Evolutionary conservation across 2,113 vertebrate genomes (phyloP), one percentile per base, ranked within the genome.

Genomic region (Grammomys dolichurus): DNA sequence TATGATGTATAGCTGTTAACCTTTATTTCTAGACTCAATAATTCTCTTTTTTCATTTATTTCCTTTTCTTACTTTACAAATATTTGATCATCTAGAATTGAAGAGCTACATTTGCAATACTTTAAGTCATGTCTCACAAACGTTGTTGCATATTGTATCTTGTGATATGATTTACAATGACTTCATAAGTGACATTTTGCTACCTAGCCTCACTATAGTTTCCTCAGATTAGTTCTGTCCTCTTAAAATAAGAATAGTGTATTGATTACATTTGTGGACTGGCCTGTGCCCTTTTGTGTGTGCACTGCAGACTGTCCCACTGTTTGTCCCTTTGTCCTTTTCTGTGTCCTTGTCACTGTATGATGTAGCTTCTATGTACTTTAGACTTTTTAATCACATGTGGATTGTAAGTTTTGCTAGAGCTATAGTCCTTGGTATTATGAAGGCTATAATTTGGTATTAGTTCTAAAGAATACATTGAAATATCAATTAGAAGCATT

Each of bases 401-500:
- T 46, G 60, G 46, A 33, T 78, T 72, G 10, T 22, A n/a, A 73
- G 14, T 67, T 89, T 46, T 95, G 58, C 7, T 33, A 58, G 51
- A n/a, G 58, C 65, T 92, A 26, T 5, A 40, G 56, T 85, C 28
- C 77, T n/a, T 67, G 26, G 60, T 12, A 22, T 65, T 51, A 0
- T 6, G 8, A 88, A 67, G 31, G 36, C 36, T 46, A 40, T 88
- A 78, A 40, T 78, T 84, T 9, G 75, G 2, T 91, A 28, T 67
- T 86, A 84, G 63, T 77, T 82, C 86, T 89, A 54, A 78, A 87
- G 43, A 87, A 67, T 91, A 88, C 33, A 81, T 90, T 82, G 10
- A 90, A 78, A 70, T 96, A 56, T 73, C 10, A 69, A 7, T 51
- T 58, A 77, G 22, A 90, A 84, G 28, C 28, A 40, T 65, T 56